Conservation (phyloP, 1,140 invertebrate species). For the Pygmarrhopalites habei region DNA sequence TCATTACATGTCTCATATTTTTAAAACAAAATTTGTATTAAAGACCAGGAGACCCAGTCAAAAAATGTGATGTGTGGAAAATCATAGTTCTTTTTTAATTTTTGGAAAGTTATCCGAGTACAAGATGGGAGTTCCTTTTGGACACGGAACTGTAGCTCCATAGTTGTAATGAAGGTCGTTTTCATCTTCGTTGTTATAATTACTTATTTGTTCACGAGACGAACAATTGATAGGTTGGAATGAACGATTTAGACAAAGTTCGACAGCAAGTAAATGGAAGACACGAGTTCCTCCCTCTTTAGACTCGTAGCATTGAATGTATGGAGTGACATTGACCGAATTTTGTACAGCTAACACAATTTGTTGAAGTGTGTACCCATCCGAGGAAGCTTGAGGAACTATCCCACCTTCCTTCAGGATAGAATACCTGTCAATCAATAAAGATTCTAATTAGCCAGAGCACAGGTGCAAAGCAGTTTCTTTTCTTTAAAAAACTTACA, state of each 20-base stretch:
- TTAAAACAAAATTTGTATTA: no score
- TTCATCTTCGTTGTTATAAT: background rate
- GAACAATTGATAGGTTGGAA: conserved; percentile 29
- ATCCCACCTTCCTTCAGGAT: conserved; percentile 25
- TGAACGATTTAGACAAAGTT: conserved; percentile 28
- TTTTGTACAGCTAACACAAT: conserved; percentile 20
- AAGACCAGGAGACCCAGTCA: no score
- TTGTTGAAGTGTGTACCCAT: conserved; percentile 22
- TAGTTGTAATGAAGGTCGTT: background rate
- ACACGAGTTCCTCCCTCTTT: conserved; percentile 18
- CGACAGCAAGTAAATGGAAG: conserved; percentile 31
- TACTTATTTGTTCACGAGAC: no score
- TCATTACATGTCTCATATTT: no score
- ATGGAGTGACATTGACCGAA: conserved; percentile 16
- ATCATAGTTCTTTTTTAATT: conserved; percentile 1
- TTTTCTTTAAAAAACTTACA: conserved; percentile 24
- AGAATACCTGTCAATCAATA: conserved; percentile 27
- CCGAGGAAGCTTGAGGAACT: conserved; percentile 14
- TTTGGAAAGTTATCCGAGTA: conserved; percentile 21
- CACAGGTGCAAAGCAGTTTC: no score
- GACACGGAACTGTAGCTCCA: background rate
- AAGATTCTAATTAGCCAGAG: background rate
- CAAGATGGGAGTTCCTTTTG: conserved; percentile 1
- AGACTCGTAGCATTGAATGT: conserved; percentile 27
- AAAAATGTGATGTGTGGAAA: no score